Conservation (phyloP, 1,140 invertebrate species). For the Psilanteris sp. region DNA sequence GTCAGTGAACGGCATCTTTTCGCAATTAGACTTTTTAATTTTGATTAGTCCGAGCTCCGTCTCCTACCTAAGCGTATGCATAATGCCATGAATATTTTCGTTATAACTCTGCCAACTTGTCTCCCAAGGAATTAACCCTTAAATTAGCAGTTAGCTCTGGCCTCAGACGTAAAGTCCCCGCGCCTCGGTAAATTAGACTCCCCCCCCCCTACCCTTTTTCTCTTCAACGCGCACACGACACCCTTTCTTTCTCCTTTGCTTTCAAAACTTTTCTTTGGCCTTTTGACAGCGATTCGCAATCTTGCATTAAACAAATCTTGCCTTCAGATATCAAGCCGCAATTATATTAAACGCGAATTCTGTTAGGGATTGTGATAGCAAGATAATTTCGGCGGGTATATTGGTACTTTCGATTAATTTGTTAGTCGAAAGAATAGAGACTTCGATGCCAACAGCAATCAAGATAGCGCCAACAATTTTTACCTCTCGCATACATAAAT, state of each 20-base stretch:
- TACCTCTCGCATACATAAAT: too few species aligned
- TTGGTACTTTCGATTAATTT: slow-evolving; percentile 11
- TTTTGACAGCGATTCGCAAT: slow-evolving; percentile 62
- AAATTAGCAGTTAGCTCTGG: slow-evolving; percentile 80
- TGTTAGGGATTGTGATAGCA: background rate
- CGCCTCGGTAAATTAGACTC: slow-evolving; percentile 78
- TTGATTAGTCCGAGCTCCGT: slow-evolving; percentile 77
- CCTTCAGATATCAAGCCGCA: slow-evolving; percentile 8
- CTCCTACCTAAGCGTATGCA: slow-evolving; percentile 78
- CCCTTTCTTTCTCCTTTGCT: slow-evolving; percentile 61
- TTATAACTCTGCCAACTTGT: slow-evolving; percentile 81
- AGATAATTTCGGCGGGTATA: background rate
- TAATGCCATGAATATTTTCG: slow-evolving; percentile 81
- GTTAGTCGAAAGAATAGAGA: slow-evolving; percentile 43
- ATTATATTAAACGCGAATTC: slow-evolving; percentile 15
- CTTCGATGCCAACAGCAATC: slow-evolving; percentile 57
- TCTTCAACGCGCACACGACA: slow-evolving; percentile 50
- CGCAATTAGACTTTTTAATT: slow-evolving; percentile 81
- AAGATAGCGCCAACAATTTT: slow-evolving; percentile 23
- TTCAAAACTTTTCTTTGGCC: slow-evolving; percentile 71
- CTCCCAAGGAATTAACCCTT: slow-evolving; percentile 81
- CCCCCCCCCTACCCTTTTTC: slow-evolving; percentile 20
- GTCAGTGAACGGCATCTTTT: slow-evolving; percentile 66
- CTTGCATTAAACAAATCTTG: slow-evolving; percentile 58
- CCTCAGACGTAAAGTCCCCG: slow-evolving; percentile 77